Base-by-base conservation (phyloP, 2,797 vertebrate genomes). In the Mastacembelus armatus region DNA sequence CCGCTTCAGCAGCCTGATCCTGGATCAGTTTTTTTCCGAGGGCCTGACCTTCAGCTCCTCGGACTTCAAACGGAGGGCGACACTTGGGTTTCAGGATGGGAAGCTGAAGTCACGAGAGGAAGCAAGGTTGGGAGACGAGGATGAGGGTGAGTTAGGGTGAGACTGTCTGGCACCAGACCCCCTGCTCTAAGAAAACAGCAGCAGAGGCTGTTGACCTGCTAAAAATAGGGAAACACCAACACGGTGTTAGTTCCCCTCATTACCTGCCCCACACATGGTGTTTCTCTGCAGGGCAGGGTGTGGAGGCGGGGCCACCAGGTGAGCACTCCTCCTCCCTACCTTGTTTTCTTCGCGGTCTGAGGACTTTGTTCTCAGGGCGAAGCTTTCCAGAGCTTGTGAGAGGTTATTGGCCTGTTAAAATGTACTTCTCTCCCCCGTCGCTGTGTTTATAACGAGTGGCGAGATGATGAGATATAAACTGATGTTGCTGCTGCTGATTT, bases 161-260 rank as follows among this genome's bases (percentile, higher is more conserved):
- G 88, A 85, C 87, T 74, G 52, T 61, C 26, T n/a, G 86, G 84
- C 82, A 78, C 78, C 83, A 66, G 49, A 62, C 32, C 60, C 38
- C 44, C 59, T 35, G 12, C 56, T 62, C 58, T 33, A 51, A 24
- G 60, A 63, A 15, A 64, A 43, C 55, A 57, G 24, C 68, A 49
- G 55, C 56, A 69, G 32, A 71, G 74, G 72, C 72, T 90, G 81
- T 89, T 92, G 90, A 88, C 88, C 73, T 61, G 78, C 90, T 92
- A 91, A 89, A 86, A 90, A 90, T 89, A 91, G 88, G 82, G 64
- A 56, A 68, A 66, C 63, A 42, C 62, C 69, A 68, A 54, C 80
- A 65, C 2, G 32, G 66, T 70, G 59, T 69, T 78, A 71, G 26
- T 49, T 52, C 68, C 60, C 65, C 62, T 68, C 63, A 61, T 54